These are phyloP conservation scores for Galagoides demidoff DNA, from an alignment of 2,797 vertebrate genomes.

Conservation along the genomic window DNA sequence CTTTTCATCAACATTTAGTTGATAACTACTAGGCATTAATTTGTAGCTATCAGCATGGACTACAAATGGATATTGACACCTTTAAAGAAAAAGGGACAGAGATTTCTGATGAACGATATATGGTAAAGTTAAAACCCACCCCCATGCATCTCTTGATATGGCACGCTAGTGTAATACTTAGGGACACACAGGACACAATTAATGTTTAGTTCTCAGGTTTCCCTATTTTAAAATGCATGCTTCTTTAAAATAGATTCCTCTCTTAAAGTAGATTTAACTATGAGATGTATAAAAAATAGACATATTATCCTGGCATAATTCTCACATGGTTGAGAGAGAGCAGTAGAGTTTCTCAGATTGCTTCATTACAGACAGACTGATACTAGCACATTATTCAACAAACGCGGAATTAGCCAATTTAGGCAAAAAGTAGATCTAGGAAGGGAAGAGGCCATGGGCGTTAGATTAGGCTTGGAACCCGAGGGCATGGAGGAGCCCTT, in stretches of 20 bases:
- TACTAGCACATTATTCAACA: neutral
- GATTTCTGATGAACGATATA: conserved; percentile 66
- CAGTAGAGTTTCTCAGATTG: conserved; percentile 43
- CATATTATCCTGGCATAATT: conserved; percentile 63
- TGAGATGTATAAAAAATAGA: conserved; percentile 71
- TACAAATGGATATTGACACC: conserved; percentile 84
- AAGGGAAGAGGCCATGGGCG: conserved; percentile 29
- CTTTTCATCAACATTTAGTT: conserved; percentile 81
- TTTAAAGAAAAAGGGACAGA: conserved; percentile 77
- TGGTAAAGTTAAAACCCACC: conserved; percentile 66
- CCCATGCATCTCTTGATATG: conserved; percentile 59
- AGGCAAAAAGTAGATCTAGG: conserved; percentile 54
- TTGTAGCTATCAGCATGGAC: conserved; percentile 78
- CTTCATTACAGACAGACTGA: conserved; percentile 37
- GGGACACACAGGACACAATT: conserved; percentile 75
- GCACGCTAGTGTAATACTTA: conserved; percentile 67
- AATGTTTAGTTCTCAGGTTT: conserved; percentile 77
- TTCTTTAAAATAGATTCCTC: conserved; percentile 79
- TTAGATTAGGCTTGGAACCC: conserved; percentile 18
- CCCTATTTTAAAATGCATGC: conserved; percentile 81
- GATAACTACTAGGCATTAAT: conserved; percentile 81
- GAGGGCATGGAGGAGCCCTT: conserved; percentile 34
- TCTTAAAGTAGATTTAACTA: conserved; percentile 73
- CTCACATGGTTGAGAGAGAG: conserved; percentile 50
- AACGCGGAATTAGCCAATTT: conserved; percentile 40